phyloP scores from a whole-genome alignment of 2,797 vertebrate genomes.

The Macropus fuliginosus region DNA sequence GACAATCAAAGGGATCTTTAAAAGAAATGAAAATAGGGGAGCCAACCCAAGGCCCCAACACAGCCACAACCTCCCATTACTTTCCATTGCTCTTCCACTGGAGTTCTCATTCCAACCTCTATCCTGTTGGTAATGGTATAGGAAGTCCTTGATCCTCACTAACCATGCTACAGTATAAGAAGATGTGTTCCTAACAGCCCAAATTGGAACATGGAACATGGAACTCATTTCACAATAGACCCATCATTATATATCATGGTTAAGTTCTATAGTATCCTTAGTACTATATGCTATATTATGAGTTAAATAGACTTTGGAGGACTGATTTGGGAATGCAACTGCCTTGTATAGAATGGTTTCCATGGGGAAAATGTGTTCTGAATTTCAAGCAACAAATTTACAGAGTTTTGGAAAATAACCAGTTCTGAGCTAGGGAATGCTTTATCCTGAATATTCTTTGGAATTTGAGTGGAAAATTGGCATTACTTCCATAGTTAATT shows the following conservation, averaged over 20 bases:
- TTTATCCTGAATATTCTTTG: background rate
- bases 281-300: background rate
- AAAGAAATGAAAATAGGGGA: background rate
- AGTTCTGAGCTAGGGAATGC: background rate
- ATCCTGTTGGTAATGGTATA: background rate
- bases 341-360: background rate
- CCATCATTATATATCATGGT: background rate
- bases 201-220: background rate
- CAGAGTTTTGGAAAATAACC: background rate
- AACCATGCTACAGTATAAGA: background rate
- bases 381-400: background rate
- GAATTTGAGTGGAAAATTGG: background rate
- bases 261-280: background rate
- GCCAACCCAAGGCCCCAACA: background rate
- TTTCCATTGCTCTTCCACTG: background rate
- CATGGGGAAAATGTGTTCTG: background rate
- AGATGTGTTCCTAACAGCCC: background rate
- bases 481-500: background rate
- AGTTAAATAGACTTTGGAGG: background rate
- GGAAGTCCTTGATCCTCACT: background rate
- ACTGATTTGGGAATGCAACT: background rate
- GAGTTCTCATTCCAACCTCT: background rate
- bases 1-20: background rate
- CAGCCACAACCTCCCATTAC: background rate
- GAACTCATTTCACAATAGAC: background rate